These are phyloP conservation scores for Apantesis nais DNA, from an alignment of 2,888 invertebrate genomes.

Conservation along the genomic window DNA sequence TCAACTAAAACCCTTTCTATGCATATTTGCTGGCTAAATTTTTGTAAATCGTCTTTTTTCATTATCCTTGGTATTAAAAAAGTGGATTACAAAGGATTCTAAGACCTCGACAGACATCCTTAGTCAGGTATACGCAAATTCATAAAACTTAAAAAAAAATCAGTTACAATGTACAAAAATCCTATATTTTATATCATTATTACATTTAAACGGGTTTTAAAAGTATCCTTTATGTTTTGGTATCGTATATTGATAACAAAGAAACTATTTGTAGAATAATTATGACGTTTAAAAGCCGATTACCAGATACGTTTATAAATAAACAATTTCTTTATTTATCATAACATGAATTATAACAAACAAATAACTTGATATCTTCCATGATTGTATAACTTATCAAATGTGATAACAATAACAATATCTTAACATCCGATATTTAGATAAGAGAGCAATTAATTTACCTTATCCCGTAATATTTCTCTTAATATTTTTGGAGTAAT, in stretches of 20 bases:
- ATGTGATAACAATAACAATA: slow-evolving; percentile 3
- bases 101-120: too few relatives aligned
- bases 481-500: not conserved
- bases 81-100: too few relatives aligned
- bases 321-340: slow-evolving; percentile 36
- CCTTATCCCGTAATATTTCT: not conserved
- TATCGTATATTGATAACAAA: not conserved
- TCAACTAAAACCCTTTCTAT: too few relatives aligned
- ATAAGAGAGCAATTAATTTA: slow-evolving; percentile 2
- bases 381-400: slow-evolving; percentile 7
- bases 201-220: not conserved
- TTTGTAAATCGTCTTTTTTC: too few relatives aligned
- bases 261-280: not conserved
- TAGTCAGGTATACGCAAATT: too few relatives aligned
- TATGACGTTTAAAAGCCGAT: not conserved
- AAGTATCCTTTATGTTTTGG: not conserved
- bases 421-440: not conserved
- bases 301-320: not conserved
- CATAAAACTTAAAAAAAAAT: too few relatives aligned
- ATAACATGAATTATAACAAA: slow-evolving; percentile 18
- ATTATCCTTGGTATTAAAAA: too few relatives aligned
- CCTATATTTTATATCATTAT: too few relatives aligned
- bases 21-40: too few relatives aligned
- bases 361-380: not conserved
- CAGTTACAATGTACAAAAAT: too few relatives aligned